Conservation (phyloP, 2,888 invertebrate species). For the Melangyna quadrimaculata region DNA sequence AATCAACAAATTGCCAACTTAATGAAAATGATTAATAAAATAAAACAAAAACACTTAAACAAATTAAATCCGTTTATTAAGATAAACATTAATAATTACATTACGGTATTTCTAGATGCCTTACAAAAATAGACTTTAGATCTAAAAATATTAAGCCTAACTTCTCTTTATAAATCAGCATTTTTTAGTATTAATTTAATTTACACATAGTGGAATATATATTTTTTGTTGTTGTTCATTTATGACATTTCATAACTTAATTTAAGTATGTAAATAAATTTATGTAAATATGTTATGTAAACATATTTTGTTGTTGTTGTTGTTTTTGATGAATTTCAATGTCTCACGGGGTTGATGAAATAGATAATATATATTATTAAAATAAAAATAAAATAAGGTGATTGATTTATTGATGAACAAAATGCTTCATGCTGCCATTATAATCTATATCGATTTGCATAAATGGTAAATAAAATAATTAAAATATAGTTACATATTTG, state of each 20-base stretch:
- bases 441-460: conserved; percentile 29
- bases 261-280: conserved; percentile 48
- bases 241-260: conserved; percentile 53
- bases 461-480: conserved; percentile 63
- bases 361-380: no score
- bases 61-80: conserved; percentile 61
- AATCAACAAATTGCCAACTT: no score
- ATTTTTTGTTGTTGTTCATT: conserved; percentile 14
- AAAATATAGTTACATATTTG: conserved; percentile 58
- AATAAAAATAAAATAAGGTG: conserved; percentile 42
- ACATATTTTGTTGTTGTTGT: background rate
- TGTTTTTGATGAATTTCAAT: conserved; percentile 52
- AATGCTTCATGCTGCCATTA: conserved; percentile 29
- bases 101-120: conserved; percentile 46
- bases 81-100: conserved; percentile 49
- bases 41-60: conserved; percentile 32
- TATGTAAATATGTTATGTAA: conserved; percentile 38
- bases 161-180: conserved; percentile 43
- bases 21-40: no score
- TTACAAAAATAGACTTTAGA: conserved; percentile 41
- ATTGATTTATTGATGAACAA: conserved; percentile 49
- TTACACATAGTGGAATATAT: conserved; percentile 65
- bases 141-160: conserved; percentile 50
- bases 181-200: conserved; percentile 48
- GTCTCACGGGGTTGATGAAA: conserved; percentile 40